These are phyloP conservation scores for Dysmachus trigonus DNA, from an alignment of 2,888 invertebrate genomes.

Conservation along the genomic window DNA sequence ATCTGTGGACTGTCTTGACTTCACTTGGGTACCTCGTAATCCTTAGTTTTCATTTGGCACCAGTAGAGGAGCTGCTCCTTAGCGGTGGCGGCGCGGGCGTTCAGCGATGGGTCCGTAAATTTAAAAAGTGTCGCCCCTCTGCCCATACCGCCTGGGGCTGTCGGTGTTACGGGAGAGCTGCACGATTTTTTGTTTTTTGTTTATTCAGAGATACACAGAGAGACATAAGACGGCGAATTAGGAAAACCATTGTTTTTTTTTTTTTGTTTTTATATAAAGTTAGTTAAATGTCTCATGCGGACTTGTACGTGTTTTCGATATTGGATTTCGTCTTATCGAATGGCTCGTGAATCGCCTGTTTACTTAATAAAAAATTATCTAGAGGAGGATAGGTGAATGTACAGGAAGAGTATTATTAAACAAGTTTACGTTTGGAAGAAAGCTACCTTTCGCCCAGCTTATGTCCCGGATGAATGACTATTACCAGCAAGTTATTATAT, in stretches of 20 bases:
- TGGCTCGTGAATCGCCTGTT: background rate
- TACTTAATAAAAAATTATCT: background rate
- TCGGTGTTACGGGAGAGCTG: slow-evolving; percentile 80
- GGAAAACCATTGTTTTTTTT: slow-evolving; percentile 5
- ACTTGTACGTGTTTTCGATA: background rate
- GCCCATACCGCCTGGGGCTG: slow-evolving; percentile 70
- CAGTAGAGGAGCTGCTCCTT: slow-evolving; percentile 97
- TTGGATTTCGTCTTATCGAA: background rate
- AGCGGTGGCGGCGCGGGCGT: slow-evolving; percentile 91
- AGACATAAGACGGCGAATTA: slow-evolving; percentile 13
- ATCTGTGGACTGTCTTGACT: slow-evolving; percentile 16
- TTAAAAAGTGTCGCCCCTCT: slow-evolving; percentile 80
- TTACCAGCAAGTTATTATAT: background rate
- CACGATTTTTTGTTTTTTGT: slow-evolving; percentile 51
- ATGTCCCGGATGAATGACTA: slow-evolving; percentile 5
- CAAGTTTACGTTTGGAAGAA: slow-evolving; percentile 1
- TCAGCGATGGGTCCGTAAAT: slow-evolving; percentile 90
- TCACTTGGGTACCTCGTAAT: slow-evolving; percentile 84
- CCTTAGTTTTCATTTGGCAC: slow-evolving; percentile 97
- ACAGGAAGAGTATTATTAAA: background rate
- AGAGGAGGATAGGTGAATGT: background rate
- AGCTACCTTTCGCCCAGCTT: slow-evolving; percentile 38
- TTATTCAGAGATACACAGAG: slow-evolving; percentile 21
- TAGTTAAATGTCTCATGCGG: background rate
- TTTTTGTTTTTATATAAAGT: background rate